Evolutionary conservation across 1,140 invertebrate genomes (phyloP).

Genomic region (Anadara kagoshimensis): DNA sequence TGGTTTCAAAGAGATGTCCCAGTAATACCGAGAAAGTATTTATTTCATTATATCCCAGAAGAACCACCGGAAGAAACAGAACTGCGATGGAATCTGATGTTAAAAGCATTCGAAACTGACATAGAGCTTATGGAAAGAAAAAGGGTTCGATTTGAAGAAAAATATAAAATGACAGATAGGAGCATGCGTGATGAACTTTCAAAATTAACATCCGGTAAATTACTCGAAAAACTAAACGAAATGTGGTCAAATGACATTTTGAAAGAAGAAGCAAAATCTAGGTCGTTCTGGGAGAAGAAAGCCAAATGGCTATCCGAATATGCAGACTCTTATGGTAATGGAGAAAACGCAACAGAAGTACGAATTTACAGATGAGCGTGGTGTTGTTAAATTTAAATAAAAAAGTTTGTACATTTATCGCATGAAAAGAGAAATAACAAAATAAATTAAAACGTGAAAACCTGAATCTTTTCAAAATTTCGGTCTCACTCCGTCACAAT

Average conservation of each 20-base stretch:
- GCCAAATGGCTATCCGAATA: not conserved
- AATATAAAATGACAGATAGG: not conserved
- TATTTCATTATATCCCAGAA: not conserved
- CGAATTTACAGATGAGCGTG: too few relatives aligned
- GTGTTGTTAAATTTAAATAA: too few relatives aligned
- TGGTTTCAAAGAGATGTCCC: not conserved
- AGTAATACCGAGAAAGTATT: not conserved
- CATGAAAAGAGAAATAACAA: too few relatives aligned
- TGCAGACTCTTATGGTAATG: too few relatives aligned
- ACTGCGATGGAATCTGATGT: not conserved
- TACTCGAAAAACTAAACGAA: not conserved
- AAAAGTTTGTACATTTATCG: too few relatives aligned
- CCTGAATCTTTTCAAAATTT: too few relatives aligned
- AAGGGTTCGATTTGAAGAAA: not conserved
- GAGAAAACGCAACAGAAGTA: too few relatives aligned
- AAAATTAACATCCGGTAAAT: not conserved
- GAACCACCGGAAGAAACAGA: constrained; percentile 1
- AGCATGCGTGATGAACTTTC: not conserved
- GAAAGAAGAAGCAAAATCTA: constrained; percentile 5
- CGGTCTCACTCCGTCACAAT: too few relatives aligned
- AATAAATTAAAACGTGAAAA: too few relatives aligned
- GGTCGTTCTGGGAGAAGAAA: not conserved
- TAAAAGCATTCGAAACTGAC: constrained; percentile 3
- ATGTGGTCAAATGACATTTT: constrained; percentile 7
- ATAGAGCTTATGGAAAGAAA: not conserved